Base-by-base conservation (phyloP, 64 coral and sea anemone species). In the Acropora yongei region DNA sequence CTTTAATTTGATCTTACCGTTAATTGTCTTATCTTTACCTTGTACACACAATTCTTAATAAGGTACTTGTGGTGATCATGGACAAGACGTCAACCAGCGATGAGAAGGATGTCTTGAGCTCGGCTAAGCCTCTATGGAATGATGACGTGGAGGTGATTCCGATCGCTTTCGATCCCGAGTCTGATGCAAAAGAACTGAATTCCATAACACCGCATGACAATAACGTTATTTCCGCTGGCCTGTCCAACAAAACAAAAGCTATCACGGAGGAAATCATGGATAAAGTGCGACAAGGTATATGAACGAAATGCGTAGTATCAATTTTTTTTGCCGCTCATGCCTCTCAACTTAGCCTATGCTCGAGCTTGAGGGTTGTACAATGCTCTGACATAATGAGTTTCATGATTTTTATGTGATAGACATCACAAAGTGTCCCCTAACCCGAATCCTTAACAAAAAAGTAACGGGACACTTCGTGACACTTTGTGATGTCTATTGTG, bases 61-160 rank as follows among this genome's bases (percentile, higher is more conserved):
- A 95, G 88, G 84, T 96, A 2, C 85, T 96, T 45, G 97, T 98
- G 80, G 94, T 98, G 43, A 88, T 98, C 41, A 91, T 93, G 88
- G 97, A 98, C 85, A 95, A 95, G 65, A 91, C 63, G 68, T 95
- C 91, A 5, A 46, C 82, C 3, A 96, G 92, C 69, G 83, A 95
- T 18, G 57, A 55, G 42, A 55, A 91, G 18, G 73, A 91, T 12
- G 72, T 98, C 10, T 75, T 84, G 78, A 82, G 88, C 78, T 74
- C 12, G 55, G 88, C 71, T 4, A 63, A 86, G 61, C 40, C 88
- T 17, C 72, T 96, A 2, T 87, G 92, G 61, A 87, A 93, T 3
- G 51, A 49, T 42, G 80, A 91, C 48, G 75, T 96, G 2, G 90
- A 88, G 41, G 86, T 96, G 1, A 86, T 96, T 80, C 86, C 95